Evolutionary conservation across 2,113 vertebrate species (phyloP), one percentile per base, ranked within the genome.

Genomic region (Laticauda laticaudata): DNA sequence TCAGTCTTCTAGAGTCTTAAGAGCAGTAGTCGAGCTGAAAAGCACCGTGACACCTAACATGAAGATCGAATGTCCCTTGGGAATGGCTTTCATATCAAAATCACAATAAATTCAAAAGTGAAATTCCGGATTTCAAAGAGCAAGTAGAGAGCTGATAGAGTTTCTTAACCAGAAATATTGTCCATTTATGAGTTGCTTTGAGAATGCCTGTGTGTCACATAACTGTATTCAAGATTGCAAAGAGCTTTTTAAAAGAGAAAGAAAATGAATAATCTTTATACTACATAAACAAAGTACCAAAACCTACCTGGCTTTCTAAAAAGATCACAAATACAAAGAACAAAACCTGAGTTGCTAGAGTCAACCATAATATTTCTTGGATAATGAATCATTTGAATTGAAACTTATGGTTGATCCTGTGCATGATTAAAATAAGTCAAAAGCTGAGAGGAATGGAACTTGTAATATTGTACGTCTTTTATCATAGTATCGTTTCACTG

Each of bases 11-110:
- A 92, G 81, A 94, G 95, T 95, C 96, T 96, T 93, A 94, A 94
- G 97, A 96, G 95, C 97, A 95, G 92, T 95, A 90, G 4, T 89
- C 87, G 94, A 92, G 90, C 96, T 94, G 97, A 96, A 97, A 95
- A 96, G 95, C 96, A 96, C 8, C 92, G 95, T 94, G 94, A 92
- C 88, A 94, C 56, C 61, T 51, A 29, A 54, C 56, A 91, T 43
- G n/a, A 88, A 96, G 94, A 94, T 92, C 95, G 92, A 89, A 91
- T 92, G 95, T 96, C 96, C 94, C 0, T 26, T 86, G 61, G 45
- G 24, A 93, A 94, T 9, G 86, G 56, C 87, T 96, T 26, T 96
- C 94, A 94, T 95, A 96, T 93, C 94, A 94, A 95, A 96, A 97
- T 94, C 94, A 96, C 95, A 96, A 96, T 94, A 91, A 89, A 90